Evolutionary conservation across 2,888 invertebrate genomes (phyloP).

Genomic region (Himalopsyche japonica): DNA sequence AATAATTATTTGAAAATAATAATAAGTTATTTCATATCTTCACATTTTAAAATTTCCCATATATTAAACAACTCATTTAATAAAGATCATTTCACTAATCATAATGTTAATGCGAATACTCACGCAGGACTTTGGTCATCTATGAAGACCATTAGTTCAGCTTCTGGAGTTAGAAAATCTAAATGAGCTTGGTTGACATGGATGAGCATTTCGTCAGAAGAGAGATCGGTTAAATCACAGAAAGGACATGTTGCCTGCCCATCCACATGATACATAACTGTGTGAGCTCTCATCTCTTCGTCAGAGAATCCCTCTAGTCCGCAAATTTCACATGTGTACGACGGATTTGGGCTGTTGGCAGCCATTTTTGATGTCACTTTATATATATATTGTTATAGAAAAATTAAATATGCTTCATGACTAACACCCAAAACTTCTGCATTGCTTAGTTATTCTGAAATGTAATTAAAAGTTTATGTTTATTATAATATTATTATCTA

Average conservation of each 20-base stretch:
- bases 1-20: too few species aligned
- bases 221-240: conserved; percentile 74
- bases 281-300: conserved; percentile 78
- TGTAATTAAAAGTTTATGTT: neutral
- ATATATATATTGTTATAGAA: neutral
- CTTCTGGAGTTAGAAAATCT: conserved; percentile 79
- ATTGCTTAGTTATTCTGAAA: neutral
- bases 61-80: too few species aligned
- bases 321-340: conserved; percentile 78
- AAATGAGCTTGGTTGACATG: conserved; percentile 86
- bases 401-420: neutral
- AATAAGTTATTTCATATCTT: too few species aligned
- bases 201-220: conserved; percentile 73
- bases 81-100: too few species aligned
- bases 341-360: conserved; percentile 46
- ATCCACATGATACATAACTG: conserved; percentile 76
- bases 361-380: conserved; percentile 25
- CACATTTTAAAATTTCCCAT: too few species aligned
- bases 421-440: neutral
- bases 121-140: conserved; percentile 70
- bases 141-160: conserved; percentile 76
- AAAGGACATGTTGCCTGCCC: conserved; percentile 81
- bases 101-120: conserved; percentile 35
- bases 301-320: conserved; percentile 80
- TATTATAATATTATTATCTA: too few species aligned